These are phyloP conservation scores for Melinopterus prodromus DNA, from an alignment of 2,888 invertebrate genomes.

Conservation along the genomic window DNA sequence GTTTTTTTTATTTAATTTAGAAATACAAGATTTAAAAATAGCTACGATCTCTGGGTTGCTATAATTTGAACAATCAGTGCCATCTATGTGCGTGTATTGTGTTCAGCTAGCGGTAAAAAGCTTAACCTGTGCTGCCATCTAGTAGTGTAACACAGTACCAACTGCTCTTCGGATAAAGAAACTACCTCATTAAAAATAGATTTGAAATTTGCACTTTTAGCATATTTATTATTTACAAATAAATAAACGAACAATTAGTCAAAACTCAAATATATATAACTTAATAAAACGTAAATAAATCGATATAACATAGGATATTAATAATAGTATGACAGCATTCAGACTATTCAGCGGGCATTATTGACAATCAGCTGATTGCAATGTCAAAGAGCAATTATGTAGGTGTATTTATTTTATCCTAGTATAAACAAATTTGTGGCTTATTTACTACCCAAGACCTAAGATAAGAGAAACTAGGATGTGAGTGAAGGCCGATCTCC, in stretches of 20 bases:
- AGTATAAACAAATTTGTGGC: slow-evolving; percentile 7
- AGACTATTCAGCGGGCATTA: not conserved
- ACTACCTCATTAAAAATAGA: no score
- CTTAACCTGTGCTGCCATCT: no score
- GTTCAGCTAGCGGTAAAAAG: no score
- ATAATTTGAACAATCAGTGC: no score
- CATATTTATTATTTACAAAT: not conserved
- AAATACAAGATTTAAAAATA: no score
- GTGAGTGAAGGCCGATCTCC: slow-evolving; percentile 4
- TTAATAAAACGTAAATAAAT: not conserved
- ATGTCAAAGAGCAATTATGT: slow-evolving; percentile 12
- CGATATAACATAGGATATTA: not conserved
- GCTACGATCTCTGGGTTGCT: no score
- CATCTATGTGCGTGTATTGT: no score
- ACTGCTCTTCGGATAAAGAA: no score
- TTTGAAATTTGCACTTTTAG: not conserved
- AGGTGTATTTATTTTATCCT: slow-evolving; percentile 8
- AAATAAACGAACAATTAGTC: not conserved
- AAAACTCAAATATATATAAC: not conserved
- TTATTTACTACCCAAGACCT: not conserved
- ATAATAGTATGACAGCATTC: no score
- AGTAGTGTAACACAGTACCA: no score
- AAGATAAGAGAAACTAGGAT: not conserved
- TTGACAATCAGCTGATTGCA: slow-evolving; percentile 14
- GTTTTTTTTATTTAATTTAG: no score